These are phyloP conservation scores for Kryptopterus vitreolus DNA, from an alignment of 2,797 vertebrate species.

Conservation along the genomic window DNA sequence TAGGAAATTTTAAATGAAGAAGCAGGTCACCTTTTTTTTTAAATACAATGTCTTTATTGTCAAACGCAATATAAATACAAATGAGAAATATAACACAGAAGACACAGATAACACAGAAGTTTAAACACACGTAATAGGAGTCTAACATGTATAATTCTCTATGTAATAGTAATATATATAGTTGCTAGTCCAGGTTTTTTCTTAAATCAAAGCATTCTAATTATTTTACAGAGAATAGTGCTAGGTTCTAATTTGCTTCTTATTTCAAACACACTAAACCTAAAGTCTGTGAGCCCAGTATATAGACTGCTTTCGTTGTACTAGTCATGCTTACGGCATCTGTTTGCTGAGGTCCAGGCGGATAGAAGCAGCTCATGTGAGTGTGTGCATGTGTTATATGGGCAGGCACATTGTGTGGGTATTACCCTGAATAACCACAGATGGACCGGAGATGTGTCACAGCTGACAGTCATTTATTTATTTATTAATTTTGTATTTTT, in stretches of 20 bases:
- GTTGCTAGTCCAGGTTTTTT: not conserved
- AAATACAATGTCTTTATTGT: not conserved
- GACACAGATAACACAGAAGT: too few species aligned
- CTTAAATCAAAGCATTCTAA: not conserved
- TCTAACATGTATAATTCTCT: not conserved
- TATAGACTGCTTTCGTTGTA: not conserved
- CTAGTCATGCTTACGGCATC: not conserved
- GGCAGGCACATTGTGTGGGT: not conserved
- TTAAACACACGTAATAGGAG: not conserved
- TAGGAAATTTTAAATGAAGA: not conserved
- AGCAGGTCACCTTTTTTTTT: not conserved
- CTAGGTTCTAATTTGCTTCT: not conserved
- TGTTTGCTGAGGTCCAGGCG: not conserved
- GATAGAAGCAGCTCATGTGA: not conserved
- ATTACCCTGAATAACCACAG: constrained; percentile 37
- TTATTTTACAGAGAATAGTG: not conserved
- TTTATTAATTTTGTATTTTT: too few species aligned
- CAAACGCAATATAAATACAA: not conserved
- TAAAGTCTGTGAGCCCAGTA: not conserved
- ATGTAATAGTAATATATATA: not conserved
- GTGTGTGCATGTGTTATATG: not conserved
- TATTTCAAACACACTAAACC: not conserved
- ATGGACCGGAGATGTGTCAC: constrained; percentile 25
- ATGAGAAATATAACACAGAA: not conserved
- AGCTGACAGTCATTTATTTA: constrained; percentile 31